Percentiles rank a stretch among this genome's conserved stretches.
phyloP scores from a whole-genome alignment of 1,140 invertebrate genomes.

The Drosophila parvula region DNA sequence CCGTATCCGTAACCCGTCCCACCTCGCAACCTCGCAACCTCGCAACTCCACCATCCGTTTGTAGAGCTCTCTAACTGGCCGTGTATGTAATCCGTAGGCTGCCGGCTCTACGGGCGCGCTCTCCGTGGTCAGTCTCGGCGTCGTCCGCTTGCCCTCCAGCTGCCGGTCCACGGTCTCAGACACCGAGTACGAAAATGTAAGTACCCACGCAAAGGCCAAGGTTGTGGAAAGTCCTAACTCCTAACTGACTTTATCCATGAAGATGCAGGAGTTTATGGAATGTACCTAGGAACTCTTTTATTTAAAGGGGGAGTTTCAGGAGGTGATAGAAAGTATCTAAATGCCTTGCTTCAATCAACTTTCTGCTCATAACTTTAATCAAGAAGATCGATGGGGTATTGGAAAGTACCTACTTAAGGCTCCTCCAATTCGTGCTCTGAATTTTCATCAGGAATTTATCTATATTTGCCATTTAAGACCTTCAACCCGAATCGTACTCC shows the following conservation, averaged over 20 bases:
- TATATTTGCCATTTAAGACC: background rate
- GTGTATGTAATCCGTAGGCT: conserved; percentile 85
- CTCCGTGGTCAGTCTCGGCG: conserved; percentile 79
- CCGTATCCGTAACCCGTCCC: conserved; percentile 8
- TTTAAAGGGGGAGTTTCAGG: background rate
- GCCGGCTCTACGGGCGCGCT: conserved; percentile 86
- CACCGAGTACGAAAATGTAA: conserved; percentile 95
- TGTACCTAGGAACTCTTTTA: background rate
- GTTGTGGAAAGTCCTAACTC: background rate
- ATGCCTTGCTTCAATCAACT: no score
- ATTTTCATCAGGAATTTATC: background rate
- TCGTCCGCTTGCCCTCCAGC: conserved; percentile 85
- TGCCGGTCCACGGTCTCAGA: conserved; percentile 96
- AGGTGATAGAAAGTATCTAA: background rate
- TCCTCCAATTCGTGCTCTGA: background rate
- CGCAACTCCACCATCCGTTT: conserved; percentile 3
- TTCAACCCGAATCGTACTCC: background rate
- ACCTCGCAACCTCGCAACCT: conserved; percentile 3
- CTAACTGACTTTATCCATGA: background rate
- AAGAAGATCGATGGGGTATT: no score
- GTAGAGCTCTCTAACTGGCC: conserved; percentile 37
- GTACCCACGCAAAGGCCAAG: conserved; percentile 75
- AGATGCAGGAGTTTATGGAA: background rate
- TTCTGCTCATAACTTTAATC: no score
- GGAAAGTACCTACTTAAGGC: no score